Evolutionary conservation across 2,888 invertebrate species (phyloP).

Genomic region (Rutpela maculata): DNA sequence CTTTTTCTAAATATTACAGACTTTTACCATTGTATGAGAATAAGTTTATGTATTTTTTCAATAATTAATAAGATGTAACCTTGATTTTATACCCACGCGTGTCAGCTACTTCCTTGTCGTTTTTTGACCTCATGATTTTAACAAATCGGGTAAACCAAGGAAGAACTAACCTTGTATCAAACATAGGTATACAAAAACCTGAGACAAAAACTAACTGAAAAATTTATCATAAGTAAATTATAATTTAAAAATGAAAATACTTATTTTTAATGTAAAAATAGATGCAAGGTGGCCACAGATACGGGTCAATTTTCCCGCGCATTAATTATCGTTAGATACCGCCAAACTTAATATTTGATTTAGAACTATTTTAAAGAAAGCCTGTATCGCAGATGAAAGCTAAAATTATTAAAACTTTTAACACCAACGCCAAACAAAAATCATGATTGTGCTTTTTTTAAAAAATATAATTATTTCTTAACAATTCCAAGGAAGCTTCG

Average conservation of each 20-base stretch:
- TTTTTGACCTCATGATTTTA: background rate
- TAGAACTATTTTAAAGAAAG: background rate
- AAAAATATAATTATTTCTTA: constrained; percentile 33
- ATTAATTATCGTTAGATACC: constrained; percentile 7
- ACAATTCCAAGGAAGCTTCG: constrained; percentile 37
- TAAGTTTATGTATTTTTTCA: background rate
- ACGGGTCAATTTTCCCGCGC: constrained; percentile 41
- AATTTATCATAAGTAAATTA: no score
- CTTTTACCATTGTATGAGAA: background rate
- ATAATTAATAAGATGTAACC: background rate
- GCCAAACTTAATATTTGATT: constrained; percentile 35
- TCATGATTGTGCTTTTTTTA: constrained; percentile 23
- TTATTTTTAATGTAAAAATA: background rate
- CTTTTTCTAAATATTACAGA: background rate
- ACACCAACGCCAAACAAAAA: background rate
- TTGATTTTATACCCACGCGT: background rate
- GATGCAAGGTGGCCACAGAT: background rate
- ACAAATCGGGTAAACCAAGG: background rate
- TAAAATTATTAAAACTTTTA: constrained; percentile 4
- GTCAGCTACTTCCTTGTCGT: background rate
- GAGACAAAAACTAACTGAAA: background rate
- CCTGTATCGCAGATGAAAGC: background rate
- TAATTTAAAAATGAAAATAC: background rate
- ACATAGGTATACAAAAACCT: no score
- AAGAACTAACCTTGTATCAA: background rate